These are phyloP conservation scores for Nycticebus coucang DNA, from an alignment of 2,113 vertebrate species.

Conservation along the genomic window DNA sequence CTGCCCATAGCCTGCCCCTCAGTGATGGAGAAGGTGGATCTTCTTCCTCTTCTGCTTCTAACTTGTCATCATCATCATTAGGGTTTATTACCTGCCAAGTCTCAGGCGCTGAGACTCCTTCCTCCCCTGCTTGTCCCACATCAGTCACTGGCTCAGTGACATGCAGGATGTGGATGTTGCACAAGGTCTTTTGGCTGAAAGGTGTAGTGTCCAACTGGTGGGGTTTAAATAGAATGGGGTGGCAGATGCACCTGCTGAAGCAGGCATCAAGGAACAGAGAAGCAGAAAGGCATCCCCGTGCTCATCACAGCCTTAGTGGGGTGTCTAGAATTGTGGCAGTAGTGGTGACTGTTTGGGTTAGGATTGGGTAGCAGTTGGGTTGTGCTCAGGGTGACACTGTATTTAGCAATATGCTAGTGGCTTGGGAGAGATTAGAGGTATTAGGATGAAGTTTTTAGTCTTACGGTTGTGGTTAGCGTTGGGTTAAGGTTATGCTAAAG, in stretches of 20 bases:
- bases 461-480: constrained; percentile 21
- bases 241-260: neutral
- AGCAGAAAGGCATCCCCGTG: neutral
- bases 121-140: neutral
- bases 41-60: neutral
- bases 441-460: constrained; percentile 26
- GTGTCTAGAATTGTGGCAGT: too few species aligned
- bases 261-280: neutral
- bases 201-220: neutral
- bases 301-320: neutral
- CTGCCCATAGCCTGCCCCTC: neutral
- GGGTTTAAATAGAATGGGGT: too few species aligned
- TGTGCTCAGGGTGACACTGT: neutral
- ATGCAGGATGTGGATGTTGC: accelerated
- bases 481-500: neutral
- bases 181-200: neutral
- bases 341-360: too few species aligned
- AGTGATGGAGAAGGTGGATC: too few species aligned
- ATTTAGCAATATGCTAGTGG: neutral
- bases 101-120: neutral
- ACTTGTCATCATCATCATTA: accelerated
- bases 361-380: too few species aligned
- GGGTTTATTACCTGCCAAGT: neutral
- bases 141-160: neutral
- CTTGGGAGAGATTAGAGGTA: neutral